Conservation (phyloP, 2,113 vertebrate genomes). For the Echinops telfairi region DNA sequence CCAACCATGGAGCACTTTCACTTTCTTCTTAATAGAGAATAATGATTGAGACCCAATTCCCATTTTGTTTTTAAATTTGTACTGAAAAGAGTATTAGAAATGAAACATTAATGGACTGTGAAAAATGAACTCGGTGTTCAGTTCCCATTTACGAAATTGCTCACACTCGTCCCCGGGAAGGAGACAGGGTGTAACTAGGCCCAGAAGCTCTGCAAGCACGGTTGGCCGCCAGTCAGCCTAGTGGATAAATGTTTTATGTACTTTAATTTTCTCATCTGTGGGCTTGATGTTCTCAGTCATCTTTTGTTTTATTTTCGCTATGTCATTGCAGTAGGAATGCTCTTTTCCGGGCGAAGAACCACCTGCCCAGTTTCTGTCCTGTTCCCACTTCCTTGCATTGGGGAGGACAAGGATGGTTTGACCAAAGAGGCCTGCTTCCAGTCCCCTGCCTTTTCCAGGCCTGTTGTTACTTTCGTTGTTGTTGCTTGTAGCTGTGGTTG, state of each 20-base stretch:
- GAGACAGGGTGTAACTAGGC: slow-evolving; percentile 50
- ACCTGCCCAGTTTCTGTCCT: slow-evolving; percentile 58
- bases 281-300: slow-evolving; percentile 77
- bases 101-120: slow-evolving; percentile 79
- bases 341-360: slow-evolving; percentile 73
- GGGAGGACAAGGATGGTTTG: neutral
- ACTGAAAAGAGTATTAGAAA: slow-evolving; percentile 76
- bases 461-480: neutral
- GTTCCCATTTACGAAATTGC: slow-evolving; percentile 76
- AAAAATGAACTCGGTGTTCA: slow-evolving; percentile 64
- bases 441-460: neutral
- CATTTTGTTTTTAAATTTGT: slow-evolving; percentile 66
- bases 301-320: slow-evolving; percentile 83
- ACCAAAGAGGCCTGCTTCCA: rapidly evolving
- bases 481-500: neutral
- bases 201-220: slow-evolving; percentile 66
- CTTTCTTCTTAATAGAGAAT: slow-evolving; percentile 70
- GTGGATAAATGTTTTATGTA: slow-evolving; percentile 85
- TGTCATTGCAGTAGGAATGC: slow-evolving; percentile 76
- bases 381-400: slow-evolving; percentile 69
- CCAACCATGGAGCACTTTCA: neutral
- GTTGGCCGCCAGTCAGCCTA: slow-evolving; percentile 77
- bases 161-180: slow-evolving; percentile 46
- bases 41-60: slow-evolving; percentile 63
- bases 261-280: slow-evolving; percentile 86